Percentiles rank a stretch among this genome's conserved stretches.
These are phyloP conservation scores for Pleuronectes platessa DNA, from an alignment of 2,113 vertebrate genomes.

Conservation along the genomic window DNA sequence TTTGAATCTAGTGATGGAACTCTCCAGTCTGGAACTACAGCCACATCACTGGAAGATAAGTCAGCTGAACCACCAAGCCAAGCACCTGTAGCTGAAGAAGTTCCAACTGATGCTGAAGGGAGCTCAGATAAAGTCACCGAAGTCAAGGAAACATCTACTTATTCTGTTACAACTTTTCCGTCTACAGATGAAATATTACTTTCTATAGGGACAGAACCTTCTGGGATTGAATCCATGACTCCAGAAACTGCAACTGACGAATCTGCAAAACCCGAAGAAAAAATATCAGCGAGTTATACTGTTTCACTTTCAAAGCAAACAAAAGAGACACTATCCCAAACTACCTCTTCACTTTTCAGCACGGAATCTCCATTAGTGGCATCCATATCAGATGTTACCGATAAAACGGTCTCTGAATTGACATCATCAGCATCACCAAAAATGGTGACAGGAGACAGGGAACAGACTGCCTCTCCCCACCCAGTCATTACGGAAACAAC, in stretches of 20 bases:
- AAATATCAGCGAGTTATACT: slow-evolving; percentile 35
- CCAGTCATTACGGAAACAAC: not conserved
- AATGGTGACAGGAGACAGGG: slow-evolving; percentile 13
- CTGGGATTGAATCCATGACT: slow-evolving; percentile 16
- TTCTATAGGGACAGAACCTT: not conserved
- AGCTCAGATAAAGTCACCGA: slow-evolving; percentile 10
- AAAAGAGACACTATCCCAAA: slow-evolving; percentile 6
- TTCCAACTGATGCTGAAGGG: slow-evolving; percentile 19
- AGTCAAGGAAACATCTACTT: slow-evolving; percentile 16
- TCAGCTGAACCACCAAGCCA: slow-evolving; percentile 10
- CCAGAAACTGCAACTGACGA: not conserved
- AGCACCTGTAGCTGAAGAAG: slow-evolving; percentile 13
- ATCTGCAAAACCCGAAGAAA: slow-evolving; percentile 16
- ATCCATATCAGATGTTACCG: slow-evolving; percentile 22
- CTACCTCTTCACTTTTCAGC: slow-evolving; percentile 30
- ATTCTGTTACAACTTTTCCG: not conserved
- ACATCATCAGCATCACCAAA: not conserved
- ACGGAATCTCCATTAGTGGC: slow-evolving; percentile 12
- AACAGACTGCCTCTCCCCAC: slow-evolving; percentile 1
- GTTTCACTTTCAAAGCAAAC: slow-evolving; percentile 2
- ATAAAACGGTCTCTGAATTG: not conserved
- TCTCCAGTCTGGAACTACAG: slow-evolving; percentile 1
- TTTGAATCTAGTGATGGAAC: slow-evolving; percentile 7
- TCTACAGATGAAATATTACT: not conserved
- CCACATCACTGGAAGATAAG: slow-evolving; percentile 20